Conservation (phyloP, 2,113 vertebrate genomes). For the Xiphophorus hellerii region DNA sequence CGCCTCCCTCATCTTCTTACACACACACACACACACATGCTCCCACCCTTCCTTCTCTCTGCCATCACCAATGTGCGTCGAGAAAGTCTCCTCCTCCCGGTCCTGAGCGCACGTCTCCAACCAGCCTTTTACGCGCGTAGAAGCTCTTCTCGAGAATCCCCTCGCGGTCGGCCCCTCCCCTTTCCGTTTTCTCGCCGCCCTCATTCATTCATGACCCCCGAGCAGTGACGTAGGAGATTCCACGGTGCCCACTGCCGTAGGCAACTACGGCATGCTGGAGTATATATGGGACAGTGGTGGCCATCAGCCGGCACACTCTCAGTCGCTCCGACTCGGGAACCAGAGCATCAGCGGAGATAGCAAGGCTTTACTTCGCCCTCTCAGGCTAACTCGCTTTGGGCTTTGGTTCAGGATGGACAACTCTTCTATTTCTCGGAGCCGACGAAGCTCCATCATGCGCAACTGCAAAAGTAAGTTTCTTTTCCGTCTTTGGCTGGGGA, state of each 20-base stretch:
- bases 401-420: slow-evolving; percentile 86
- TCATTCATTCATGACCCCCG: slow-evolving; percentile 77
- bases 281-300: slow-evolving; percentile 72
- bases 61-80: slow-evolving; percentile 48
- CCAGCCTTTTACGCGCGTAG: slow-evolving; percentile 65
- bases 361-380: slow-evolving; percentile 74
- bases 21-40: slow-evolving; percentile 22
- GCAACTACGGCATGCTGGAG: slow-evolving; percentile 65
- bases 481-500: slow-evolving; percentile 20
- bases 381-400: slow-evolving; percentile 85
- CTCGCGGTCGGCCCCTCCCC: slow-evolving; percentile 58
- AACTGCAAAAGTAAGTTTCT: slow-evolving; percentile 81
- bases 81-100: slow-evolving; percentile 65
- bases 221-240: slow-evolving; percentile 82
- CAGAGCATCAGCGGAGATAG: slow-evolving; percentile 86
- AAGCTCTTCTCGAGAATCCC: slow-evolving; percentile 66
- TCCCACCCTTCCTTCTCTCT: slow-evolving; percentile 34
- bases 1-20: slow-evolving; percentile 24
- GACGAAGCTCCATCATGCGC: slow-evolving; percentile 79
- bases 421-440: slow-evolving; percentile 77
- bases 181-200: slow-evolving; percentile 76
- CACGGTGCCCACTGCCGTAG: slow-evolving; percentile 81
- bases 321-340: slow-evolving; percentile 84
- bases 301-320: slow-evolving; percentile 76
- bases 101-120: slow-evolving; percentile 56